Conservation (phyloP, 2,888 invertebrate species). For the Ophioninae sp. region DNA sequence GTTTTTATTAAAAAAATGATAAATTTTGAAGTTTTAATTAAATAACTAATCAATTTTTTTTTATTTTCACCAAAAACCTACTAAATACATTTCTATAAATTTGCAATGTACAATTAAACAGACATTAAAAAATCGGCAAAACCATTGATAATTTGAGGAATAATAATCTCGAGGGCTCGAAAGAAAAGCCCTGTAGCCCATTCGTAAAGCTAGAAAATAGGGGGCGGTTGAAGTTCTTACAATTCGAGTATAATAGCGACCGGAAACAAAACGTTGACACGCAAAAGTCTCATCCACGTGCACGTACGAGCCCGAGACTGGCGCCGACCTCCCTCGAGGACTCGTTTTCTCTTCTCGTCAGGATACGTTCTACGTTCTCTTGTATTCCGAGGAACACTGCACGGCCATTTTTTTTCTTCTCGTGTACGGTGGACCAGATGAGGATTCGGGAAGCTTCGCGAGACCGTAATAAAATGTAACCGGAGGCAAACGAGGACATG, state of each 20-base stretch:
- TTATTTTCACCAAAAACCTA: too few relatives aligned
- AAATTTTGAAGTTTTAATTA: too few relatives aligned
- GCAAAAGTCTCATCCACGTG: slow-evolving; percentile 4
- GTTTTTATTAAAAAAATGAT: too few relatives aligned
- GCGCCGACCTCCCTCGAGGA: slow-evolving; percentile 67
- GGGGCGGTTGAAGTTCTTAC: slow-evolving; percentile 4
- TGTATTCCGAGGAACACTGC: background rate
- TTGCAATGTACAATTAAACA: background rate
- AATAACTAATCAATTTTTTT: too few relatives aligned
- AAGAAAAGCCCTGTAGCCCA: background rate
- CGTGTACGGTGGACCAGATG: slow-evolving; percentile 47
- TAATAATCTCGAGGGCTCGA: background rate
- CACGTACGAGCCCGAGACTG: slow-evolving; percentile 28
- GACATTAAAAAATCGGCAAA: too few relatives aligned
- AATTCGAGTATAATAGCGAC: slow-evolving; percentile 32
- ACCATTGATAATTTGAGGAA: too few relatives aligned
- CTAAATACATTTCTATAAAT: too few relatives aligned
- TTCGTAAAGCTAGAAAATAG: background rate
- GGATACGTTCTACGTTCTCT: slow-evolving; percentile 35
- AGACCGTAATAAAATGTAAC: slow-evolving; percentile 68
- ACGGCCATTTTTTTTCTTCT: slow-evolving; percentile 5
- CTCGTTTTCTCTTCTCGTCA: slow-evolving; percentile 35
- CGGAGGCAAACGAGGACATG: slow-evolving; percentile 53
- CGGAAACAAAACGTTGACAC: slow-evolving; percentile 46
- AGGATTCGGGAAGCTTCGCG: slow-evolving; percentile 39